Conservation (phyloP, 1,140 invertebrate species). For the Lordiphosa collinella region DNA sequence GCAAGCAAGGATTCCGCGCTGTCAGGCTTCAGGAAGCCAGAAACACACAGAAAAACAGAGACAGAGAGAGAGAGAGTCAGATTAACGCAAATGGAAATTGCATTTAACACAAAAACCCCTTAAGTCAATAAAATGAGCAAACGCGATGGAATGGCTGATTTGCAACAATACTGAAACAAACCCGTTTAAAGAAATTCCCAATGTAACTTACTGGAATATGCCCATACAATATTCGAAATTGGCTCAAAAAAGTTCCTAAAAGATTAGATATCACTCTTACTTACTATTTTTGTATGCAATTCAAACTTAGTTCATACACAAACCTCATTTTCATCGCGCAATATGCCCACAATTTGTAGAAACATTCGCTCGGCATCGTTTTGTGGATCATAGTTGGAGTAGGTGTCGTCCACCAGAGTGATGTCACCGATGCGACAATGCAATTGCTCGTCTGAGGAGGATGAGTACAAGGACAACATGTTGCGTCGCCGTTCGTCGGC, state of each 20-base stretch:
- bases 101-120: constrained; percentile 8
- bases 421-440: constrained; percentile 72
- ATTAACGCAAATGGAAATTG: constrained; percentile 6
- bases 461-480: constrained; percentile 61
- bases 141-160: no score
- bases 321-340: constrained; percentile 79
- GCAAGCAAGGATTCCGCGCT: neutral
- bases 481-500: constrained; percentile 45
- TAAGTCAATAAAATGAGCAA: neutral
- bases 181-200: no score
- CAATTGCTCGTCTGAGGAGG: constrained; percentile 66
- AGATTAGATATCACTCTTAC: no score
- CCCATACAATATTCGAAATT: no score
- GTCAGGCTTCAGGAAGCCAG: neutral
- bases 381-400: constrained; percentile 73
- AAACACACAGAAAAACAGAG: no score
- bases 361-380: constrained; percentile 79
- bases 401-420: constrained; percentile 75
- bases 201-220: no score
- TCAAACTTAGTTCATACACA: constrained; percentile 47
- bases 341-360: constrained; percentile 76
- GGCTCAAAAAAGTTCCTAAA: no score
- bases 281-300: neutral
- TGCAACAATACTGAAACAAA: no score
- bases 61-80: neutral